phyloP scores from a whole-genome alignment of 2,888 invertebrate genomes.

The Drosophila pegasa region DNA sequence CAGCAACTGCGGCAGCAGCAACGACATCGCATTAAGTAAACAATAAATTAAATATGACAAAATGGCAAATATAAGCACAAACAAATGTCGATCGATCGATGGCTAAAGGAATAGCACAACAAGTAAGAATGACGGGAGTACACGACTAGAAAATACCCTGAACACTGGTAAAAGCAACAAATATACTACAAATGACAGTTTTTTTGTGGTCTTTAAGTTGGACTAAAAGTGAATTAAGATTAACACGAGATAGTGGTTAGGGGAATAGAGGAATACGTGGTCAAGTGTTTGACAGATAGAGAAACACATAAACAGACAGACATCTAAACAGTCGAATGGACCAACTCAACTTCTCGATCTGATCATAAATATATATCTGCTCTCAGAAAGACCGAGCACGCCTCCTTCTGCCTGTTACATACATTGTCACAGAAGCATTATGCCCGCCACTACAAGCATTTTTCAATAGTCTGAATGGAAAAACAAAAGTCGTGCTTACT shows the following conservation, averaged over 20 bases:
- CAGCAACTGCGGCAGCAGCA: conserved; percentile 10
- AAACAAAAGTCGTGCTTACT: conserved; percentile 65
- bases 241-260: too few species aligned
- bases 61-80: conserved; percentile 52
- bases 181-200: too few species aligned
- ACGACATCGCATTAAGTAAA: conserved; percentile 43
- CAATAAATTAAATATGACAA: conserved; percentile 67
- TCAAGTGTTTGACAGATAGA: too few species aligned
- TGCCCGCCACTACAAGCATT: neutral
- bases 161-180: neutral
- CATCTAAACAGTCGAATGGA: neutral
- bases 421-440: neutral
- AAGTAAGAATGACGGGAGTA: neutral
- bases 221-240: too few species aligned
- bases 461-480: neutral
- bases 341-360: neutral
- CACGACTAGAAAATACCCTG: conserved; percentile 1
- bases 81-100: conserved; percentile 70
- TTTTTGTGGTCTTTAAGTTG: too few species aligned
- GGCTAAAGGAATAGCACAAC: conserved; percentile 29
- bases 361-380: neutral
- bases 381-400: neutral
- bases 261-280: too few species aligned
- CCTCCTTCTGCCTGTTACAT: neutral
- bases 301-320: neutral